Base-by-base conservation (phyloP, 1,140 invertebrate genomes). In the Heterodera carotae region DNA sequence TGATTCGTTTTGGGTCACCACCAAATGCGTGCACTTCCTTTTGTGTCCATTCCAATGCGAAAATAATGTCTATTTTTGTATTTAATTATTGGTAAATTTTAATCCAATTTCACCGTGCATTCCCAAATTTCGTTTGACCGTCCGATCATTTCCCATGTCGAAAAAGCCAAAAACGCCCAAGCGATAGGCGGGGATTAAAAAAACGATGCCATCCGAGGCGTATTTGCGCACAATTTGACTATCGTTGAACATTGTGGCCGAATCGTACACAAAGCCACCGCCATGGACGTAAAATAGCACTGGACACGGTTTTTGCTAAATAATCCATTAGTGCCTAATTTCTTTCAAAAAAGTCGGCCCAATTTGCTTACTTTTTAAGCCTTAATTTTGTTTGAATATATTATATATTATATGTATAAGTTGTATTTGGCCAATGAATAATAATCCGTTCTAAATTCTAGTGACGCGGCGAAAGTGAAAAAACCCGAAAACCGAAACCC, bases 21-120 rank as follows among this genome's bases (percentile, higher is more conserved):
- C 92, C 92, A 83, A 93, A 93, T 25, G 90, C 88, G 25, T 88
- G 88, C 59, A 93, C 92, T 87, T 93, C 92, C 72, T 91, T 89
- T 69, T 91, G 88, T 2, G 93, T 88, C 93, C 93, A 94, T 25
- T 91, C 81, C 22, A 94, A 82, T 0, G 92, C 92, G 72, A 92
- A 84, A 76, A 91, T 91, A 77, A 93, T 92, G 86, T 84, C 83
- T 84, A 31, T 34, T 75, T 56, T 74, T 25, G n/a, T 0, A 43
- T 43, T 43, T 6, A 2, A 1, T 1, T 43, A 43, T 43, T 43
- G 6, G 2, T 36, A 15, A 18, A n/a, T 60, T 31, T 10, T 22
- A 78, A 25, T 77, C 18, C 25, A 27, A 78, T 27, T 29, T 75
- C 62, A 83, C 84, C 82, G 67, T 85, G 72, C 31, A 83, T 18